Conservation (phyloP, 2,797 vertebrate species). For the Enteromius afrohamiltoni region DNA sequence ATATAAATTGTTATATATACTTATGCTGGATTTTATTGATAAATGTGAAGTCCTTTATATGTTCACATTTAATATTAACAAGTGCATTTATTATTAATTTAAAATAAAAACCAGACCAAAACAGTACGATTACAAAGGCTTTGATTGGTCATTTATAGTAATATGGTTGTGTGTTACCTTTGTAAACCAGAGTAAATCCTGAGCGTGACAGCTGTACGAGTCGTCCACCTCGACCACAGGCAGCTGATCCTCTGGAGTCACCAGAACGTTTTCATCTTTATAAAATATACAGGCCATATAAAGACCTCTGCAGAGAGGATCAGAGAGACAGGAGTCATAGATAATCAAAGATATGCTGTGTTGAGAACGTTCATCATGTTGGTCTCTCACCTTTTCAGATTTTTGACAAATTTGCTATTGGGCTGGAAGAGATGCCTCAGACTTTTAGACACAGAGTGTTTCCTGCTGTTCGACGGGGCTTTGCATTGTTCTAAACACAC, state of each 20-base stretch:
- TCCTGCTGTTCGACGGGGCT: constrained; percentile 84
- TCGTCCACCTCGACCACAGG: constrained; percentile 91
- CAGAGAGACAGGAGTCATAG: constrained; percentile 9
- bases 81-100: too few species aligned
- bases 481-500: constrained; percentile 82
- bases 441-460: constrained; percentile 92
- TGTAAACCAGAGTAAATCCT: constrained; percentile 93
- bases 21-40: background rate
- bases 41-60: background rate
- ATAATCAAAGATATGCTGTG: background rate
- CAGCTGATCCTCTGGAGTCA: constrained; percentile 92
- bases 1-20: background rate
- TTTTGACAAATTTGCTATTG: constrained; percentile 90
- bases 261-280: constrained; percentile 87
- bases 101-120: too few species aligned
- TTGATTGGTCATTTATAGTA: background rate
- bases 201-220: constrained; percentile 87
- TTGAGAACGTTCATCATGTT: background rate
- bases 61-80: too few species aligned
- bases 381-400: constrained; percentile 83
- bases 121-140: background rate
- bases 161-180: constrained; percentile 77
- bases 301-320: constrained; percentile 77
- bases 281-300: constrained; percentile 88
- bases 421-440: constrained; percentile 91